Conservation (phyloP, 2,888 invertebrate genomes). For the Ichneumon xanthorius region DNA sequence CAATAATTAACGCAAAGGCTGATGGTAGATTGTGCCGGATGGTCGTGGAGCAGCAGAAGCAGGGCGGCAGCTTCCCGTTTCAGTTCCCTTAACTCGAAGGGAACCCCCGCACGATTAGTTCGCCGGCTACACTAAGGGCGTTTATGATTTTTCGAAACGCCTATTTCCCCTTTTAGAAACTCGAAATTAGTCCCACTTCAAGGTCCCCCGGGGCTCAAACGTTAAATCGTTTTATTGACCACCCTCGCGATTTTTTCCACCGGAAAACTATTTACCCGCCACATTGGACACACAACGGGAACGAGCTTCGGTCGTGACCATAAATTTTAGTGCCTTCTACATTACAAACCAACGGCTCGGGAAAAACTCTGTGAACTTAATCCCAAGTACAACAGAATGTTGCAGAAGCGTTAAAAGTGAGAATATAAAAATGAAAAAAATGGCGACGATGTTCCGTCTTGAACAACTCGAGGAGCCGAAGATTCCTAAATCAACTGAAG, state of each 20-base stretch:
- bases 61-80: slow-evolving; percentile 50
- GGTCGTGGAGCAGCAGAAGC: slow-evolving; percentile 34
- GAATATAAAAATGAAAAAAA: slow-evolving; percentile 10
- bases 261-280: slow-evolving; percentile 64
- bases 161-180: slow-evolving; percentile 59
- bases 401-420: not conserved
- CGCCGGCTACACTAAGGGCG: slow-evolving; percentile 18
- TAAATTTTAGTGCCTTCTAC: slow-evolving; percentile 49
- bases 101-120: slow-evolving; percentile 46
- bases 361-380: not conserved
- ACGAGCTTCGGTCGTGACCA: not conserved
- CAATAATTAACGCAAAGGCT: slow-evolving; percentile 68
- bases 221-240: slow-evolving; percentile 79
- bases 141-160: slow-evolving; percentile 69
- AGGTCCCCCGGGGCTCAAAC: slow-evolving; percentile 48
- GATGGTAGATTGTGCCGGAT: slow-evolving; percentile 39
- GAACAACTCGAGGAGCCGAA: not conserved
- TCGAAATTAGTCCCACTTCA: slow-evolving; percentile 51
- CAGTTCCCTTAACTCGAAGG: slow-evolving; percentile 35
- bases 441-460: not conserved
- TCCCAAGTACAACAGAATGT: not conserved
- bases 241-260: slow-evolving; percentile 70
- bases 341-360: not conserved
- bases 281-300: slow-evolving; percentile 45
- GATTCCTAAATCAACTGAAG: not conserved